Evolutionary conservation across 1,140 invertebrate genomes (phyloP), one percentile per base, ranked within the genome.

Genomic region (Drosophila bipectinata): DNA sequence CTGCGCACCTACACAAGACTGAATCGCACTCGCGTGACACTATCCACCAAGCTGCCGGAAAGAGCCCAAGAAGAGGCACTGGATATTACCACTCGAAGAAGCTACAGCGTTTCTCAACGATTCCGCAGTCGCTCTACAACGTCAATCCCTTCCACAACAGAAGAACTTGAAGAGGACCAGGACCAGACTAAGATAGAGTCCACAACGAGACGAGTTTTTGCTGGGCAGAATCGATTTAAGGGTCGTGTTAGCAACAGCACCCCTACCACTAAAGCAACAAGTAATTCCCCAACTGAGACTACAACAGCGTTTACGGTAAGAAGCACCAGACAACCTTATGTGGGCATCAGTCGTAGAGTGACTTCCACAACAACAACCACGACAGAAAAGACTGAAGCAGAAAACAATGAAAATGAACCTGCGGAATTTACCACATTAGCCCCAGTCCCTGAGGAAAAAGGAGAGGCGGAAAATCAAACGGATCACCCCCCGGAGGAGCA

Each of bases 11-110:
- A 82, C 28, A 53, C 57, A 3, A 74, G 47, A 53, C 5, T 78
- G 0, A 76, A 81, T 54, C 80, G 66, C 1, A 84, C 68, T 10
- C 84, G 78, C 3, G 30, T 68, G 30, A 68, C 53, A 4, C 44
- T 44, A 8, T 54, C 72, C 44, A 61, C 53, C 12, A 66, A 41
- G 24, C 8, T 72, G 6, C 61, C 49, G 30, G 24, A 57, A 2
- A 47, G 41, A 1, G 14, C 30, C 1, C n/a, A 49, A 5, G 60
- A 64, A 3, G 47, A 51, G 1, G 5, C 39, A 18, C 10, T 48
- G 1, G 57, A 72, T 1, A 56, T 51, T 4, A 55, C 59, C 7
- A 85, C 72, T 0, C 55, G 52, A 10, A 48, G 49, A 21, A 32
- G 37, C 7, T 67, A 68, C 34, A 63, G 26, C 2, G 28, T 45